These are phyloP conservation scores for Metaphire vulgaris DNA, from an alignment of 1,140 invertebrate genomes.

Conservation along the genomic window DNA sequence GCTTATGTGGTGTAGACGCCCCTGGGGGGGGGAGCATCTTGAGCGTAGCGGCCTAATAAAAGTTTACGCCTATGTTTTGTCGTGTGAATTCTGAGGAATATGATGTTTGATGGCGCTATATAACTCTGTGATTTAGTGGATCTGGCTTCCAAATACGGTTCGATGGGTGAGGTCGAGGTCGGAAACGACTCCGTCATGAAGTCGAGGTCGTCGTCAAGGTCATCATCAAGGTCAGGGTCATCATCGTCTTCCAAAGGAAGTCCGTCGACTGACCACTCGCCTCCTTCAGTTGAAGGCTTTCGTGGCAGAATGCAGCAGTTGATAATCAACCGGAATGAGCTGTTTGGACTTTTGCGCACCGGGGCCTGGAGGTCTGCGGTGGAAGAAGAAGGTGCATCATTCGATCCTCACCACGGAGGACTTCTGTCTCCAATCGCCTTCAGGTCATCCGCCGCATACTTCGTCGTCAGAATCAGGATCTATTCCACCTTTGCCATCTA, in stretches of 20 bases:
- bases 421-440: constrained; percentile 84
- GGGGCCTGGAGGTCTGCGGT: constrained; percentile 55
- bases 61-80: no score
- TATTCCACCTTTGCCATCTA: constrained; percentile 83
- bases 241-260: no score
- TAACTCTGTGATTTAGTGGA: no score
- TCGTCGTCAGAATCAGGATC: constrained; percentile 76
- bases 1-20: no score
- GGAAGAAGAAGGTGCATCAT: constrained; percentile 75
- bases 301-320: constrained; percentile 86
- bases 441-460: constrained; percentile 80
- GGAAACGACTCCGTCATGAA: neutral
- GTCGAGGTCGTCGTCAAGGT: no score
- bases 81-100: no score
- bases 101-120: no score
- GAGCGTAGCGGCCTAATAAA: no score
- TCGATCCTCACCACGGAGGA: constrained; percentile 51
- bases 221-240: no score
- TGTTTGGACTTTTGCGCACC: constrained; percentile 67
- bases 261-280: neutral
- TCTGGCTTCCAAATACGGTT: neutral
- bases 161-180: neutral
- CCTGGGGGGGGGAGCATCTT: no score
- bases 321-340: constrained; percentile 72
- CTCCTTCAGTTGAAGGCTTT: no score